Base-by-base conservation (phyloP, 2,797 vertebrate genomes). In the Argentina silus region DNA sequence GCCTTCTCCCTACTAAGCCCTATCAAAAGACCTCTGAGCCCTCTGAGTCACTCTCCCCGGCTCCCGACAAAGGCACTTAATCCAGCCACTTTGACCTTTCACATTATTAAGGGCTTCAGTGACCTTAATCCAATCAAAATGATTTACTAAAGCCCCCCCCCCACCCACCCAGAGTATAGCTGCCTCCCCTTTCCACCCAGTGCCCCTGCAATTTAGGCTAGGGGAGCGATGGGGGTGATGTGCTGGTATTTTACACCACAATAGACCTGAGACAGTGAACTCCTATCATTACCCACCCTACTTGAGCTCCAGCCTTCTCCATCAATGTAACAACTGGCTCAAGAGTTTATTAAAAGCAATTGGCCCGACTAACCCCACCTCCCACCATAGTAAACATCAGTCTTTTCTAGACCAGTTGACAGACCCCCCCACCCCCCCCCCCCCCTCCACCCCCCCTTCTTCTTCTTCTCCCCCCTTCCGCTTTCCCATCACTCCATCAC, bases 71-170 rank as follows among this genome's bases (percentile, higher is more conserved):
- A 96, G 93, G 90, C 90, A 93, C 93, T 95, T 96, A 96, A 96
- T 96, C 95, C 93, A 90, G 89, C 93, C 90, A 87, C 94, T 92
- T 87, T 94, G 93, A 98, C 96, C 97, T 95, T 94, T 97, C 95
- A 96, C 95, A 96, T 94, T 96, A 96, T 97, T 96, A 95, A 95
- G 93, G 93, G 93, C 95, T 87, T 85, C 93, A 84, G 93, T 96
- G 95, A 96, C 95, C 96, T 95, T 97, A 98, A 98, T 98, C 96
- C 96, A 98, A 97, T 98, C 96, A 96, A 95, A 96, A 96, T 97
- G 95, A 98, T 97, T 96, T 96, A 94, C 92, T 95, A 87, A 94
- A 96, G 94, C 87, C 57, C 76, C 72, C 77, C 70, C 70, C 65
- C 57, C 23, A 69, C 64, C 68, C 48, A 36, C 27, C 78, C 83